A percentile compares a stretch with the other conserved stretches of the same genome.
These are phyloP conservation scores for Cylindroiulus punctatus DNA, from an alignment of 2,888 invertebrate genomes.

Conservation along the genomic window DNA sequence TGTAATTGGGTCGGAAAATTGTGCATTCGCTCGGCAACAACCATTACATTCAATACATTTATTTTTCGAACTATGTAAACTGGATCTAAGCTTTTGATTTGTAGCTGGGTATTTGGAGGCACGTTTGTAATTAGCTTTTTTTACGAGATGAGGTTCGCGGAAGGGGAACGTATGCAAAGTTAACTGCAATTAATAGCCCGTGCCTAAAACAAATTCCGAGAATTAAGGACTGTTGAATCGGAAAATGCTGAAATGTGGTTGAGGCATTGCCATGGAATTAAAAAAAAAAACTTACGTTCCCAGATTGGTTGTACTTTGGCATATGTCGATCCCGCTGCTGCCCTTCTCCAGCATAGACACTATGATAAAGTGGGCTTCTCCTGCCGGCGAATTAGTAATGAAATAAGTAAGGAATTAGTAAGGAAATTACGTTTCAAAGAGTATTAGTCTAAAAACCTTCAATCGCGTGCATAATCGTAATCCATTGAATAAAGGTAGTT, in stretches of 20 bases:
- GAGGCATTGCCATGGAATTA: neutral
- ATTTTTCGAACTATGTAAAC: constrained; percentile 16
- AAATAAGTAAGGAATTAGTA: no score
- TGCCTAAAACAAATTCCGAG: neutral
- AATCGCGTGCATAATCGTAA: no score
- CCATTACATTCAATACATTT: constrained; percentile 38
- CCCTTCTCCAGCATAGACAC: no score
- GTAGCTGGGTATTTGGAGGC: neutral
- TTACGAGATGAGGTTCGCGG: neutral
- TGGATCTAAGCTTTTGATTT: constrained; percentile 12
- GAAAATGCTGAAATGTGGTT: neutral
- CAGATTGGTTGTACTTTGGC: no score
- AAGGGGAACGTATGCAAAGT: constrained; percentile 34
- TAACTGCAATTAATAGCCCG: constrained; percentile 38
- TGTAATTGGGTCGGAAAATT: constrained; percentile 32
- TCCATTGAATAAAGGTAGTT: no score
- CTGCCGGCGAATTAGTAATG: no score
- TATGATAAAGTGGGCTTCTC: no score
- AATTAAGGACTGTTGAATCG: constrained; percentile 22
- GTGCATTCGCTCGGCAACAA: neutral
- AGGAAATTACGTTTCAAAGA: no score
- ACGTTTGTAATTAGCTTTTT: constrained; percentile 25
- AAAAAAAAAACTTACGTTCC: neutral
- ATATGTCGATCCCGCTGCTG: no score
- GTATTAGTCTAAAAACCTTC: no score